Conservation (phyloP, 2,113 vertebrate genomes). For the Syngnathus typhle region DNA sequence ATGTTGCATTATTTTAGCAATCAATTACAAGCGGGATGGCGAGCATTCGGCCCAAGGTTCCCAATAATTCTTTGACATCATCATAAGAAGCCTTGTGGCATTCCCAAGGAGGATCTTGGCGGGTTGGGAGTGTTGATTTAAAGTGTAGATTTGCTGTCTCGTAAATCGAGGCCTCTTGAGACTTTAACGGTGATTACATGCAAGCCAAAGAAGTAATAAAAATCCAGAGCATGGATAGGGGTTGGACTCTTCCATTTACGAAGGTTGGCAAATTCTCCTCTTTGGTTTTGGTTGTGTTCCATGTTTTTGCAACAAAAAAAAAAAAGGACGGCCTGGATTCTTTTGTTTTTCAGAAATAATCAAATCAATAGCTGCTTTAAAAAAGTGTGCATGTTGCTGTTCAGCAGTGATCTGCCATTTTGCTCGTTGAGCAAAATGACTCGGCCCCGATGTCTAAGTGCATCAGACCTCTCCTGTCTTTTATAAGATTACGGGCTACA, state of each 20-base stretch:
- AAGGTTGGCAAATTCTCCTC: no score
- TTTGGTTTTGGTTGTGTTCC: constrained; percentile 16
- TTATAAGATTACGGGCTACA: constrained; percentile 52
- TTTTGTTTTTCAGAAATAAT: background rate
- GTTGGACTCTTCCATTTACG: no score
- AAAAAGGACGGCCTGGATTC: no score
- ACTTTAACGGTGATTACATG: constrained; percentile 45
- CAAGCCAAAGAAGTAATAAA: constrained; percentile 39
- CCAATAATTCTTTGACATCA: constrained; percentile 13
- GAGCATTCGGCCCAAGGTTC: constrained; percentile 20
- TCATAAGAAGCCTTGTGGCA: constrained; percentile 13
- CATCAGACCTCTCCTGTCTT: constrained; percentile 47
- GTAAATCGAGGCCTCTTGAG: constrained; percentile 36
- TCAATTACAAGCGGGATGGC: constrained; percentile 9
- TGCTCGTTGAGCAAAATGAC: constrained; percentile 20
- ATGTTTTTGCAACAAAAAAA: background rate
- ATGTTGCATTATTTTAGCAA: constrained; percentile 12
- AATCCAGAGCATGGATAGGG: constrained; percentile 20
- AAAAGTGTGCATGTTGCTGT: background rate
- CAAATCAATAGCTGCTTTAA: background rate
- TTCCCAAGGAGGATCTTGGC: constrained; percentile 12
- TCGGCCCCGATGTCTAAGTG: constrained; percentile 40
- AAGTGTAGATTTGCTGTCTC: constrained; percentile 35
- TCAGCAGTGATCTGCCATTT: constrained; percentile 25
- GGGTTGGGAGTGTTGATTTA: constrained; percentile 30